Conservation (phyloP, 2,113 vertebrate genomes). For the Siniperca chuatsi region DNA sequence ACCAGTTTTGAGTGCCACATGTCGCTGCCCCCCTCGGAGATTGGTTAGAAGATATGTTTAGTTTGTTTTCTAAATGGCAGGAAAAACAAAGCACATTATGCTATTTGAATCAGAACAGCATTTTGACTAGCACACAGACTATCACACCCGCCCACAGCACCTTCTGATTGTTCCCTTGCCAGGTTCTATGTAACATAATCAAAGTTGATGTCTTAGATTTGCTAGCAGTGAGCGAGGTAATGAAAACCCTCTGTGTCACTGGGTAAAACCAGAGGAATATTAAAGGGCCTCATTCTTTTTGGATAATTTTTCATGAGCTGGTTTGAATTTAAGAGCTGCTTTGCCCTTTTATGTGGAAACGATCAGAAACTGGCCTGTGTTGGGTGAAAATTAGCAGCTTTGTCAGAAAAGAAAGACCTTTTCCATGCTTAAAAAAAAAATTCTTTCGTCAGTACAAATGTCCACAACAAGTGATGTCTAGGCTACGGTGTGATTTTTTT, state of each 20-base stretch:
- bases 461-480: background rate
- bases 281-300: conserved; percentile 69
- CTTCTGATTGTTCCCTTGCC: conserved; percentile 66
- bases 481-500: conserved; percentile 28
- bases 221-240: conserved; percentile 75
- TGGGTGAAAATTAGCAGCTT: conserved; percentile 61
- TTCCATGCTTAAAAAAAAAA: background rate
- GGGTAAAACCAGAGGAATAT: conserved; percentile 66
- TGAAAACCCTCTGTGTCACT: conserved; percentile 80
- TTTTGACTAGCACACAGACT: conserved; percentile 67
- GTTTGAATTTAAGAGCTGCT: conserved; percentile 72
- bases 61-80: conserved; percentile 31
- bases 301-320: conserved; percentile 75
- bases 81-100: conserved; percentile 45
- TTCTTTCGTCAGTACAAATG: conserved; percentile 9
- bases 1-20: conserved; percentile 47
- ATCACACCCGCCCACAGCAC: conserved; percentile 60
- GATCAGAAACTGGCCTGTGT: conserved; percentile 45
- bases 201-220: conserved; percentile 69
- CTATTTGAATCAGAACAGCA: conserved; percentile 58
- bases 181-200: conserved; percentile 74
- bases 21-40: conserved; percentile 26
- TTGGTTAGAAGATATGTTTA: background rate
- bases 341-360: conserved; percentile 73
- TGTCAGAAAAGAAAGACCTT: conserved; percentile 17